Conservation (phyloP, 2,888 invertebrate species). For the Phortica magna region DNA sequence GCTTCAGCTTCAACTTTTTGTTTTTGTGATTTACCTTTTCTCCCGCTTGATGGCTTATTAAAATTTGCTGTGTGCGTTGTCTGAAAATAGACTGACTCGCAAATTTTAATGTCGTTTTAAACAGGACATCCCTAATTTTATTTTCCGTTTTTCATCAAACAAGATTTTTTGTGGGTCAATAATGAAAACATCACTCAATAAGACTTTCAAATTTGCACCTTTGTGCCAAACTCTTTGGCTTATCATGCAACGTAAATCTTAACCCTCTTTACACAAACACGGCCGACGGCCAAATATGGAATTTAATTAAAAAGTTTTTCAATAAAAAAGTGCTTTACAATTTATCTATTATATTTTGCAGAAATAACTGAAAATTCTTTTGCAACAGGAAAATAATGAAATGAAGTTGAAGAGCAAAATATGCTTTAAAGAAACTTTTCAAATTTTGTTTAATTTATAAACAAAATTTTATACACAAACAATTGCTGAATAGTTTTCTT, state of each 20-base stretch:
- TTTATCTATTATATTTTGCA: neutral
- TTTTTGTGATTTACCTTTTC: no score
- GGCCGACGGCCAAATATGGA: neutral
- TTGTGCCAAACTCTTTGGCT: neutral
- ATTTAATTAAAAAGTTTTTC: slow-evolving; percentile 22
- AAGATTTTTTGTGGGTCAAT: neutral
- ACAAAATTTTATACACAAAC: neutral
- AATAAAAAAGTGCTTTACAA: neutral
- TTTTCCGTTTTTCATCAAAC: neutral
- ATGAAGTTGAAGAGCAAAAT: neutral
- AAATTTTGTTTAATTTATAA: neutral
- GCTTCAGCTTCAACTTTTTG: no score
- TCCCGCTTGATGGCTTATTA: neutral
- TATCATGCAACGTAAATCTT: neutral
- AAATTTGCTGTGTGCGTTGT: neutral
- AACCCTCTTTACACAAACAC: neutral
- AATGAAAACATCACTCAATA: neutral
- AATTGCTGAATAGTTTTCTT: neutral
- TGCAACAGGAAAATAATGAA: neutral
- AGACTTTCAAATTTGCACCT: neutral
- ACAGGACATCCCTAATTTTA: neutral
- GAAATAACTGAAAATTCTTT: neutral
- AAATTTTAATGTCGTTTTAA: neutral
- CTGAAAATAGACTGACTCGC: neutral
- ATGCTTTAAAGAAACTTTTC: neutral